Percentiles rank a stretch among this genome's conserved stretches.
Conservation (phyloP, 2,888 invertebrate species). For the Asteroscopus sphinx region DNA sequence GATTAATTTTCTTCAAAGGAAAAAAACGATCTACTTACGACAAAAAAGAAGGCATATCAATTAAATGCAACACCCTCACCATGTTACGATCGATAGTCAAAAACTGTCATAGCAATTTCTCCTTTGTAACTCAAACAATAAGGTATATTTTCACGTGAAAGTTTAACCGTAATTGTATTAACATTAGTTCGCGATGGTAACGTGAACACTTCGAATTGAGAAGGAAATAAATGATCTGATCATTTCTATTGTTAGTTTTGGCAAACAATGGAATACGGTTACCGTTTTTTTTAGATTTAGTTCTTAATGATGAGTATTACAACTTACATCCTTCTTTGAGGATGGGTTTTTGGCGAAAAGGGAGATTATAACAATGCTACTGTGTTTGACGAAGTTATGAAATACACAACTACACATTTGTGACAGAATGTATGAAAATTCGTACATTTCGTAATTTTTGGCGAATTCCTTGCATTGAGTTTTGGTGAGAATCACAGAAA, state of each 20-base stretch:
- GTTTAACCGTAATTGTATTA: slow-evolving; percentile 39
- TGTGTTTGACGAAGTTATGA: slow-evolving; percentile 7
- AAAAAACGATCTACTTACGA: slow-evolving; percentile 61
- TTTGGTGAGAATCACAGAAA: too few species aligned
- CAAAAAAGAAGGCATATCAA: slow-evolving; percentile 75
- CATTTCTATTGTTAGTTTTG: slow-evolving; percentile 63
- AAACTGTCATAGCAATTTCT: slow-evolving; percentile 12
- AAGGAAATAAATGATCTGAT: slow-evolving; percentile 63
- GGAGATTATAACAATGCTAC: slow-evolving; percentile 8
- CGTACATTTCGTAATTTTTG: too few species aligned
- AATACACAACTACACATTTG: background rate
- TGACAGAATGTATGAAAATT: too few species aligned
- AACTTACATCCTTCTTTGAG: slow-evolving; percentile 44
- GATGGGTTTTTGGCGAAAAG: slow-evolving; percentile 28
- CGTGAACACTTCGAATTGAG: slow-evolving; percentile 53
- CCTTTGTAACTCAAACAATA: background rate
- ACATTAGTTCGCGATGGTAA: slow-evolving; percentile 52
- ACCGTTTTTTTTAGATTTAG: slow-evolving; percentile 52
- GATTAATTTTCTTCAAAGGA: slow-evolving; percentile 70
- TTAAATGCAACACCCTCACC: slow-evolving; percentile 62
- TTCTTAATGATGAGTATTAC: slow-evolving; percentile 53
- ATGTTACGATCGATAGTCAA: slow-evolving; percentile 1
- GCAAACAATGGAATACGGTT: slow-evolving; percentile 57
- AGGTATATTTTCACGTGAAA: slow-evolving; percentile 18
- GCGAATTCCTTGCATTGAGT: too few species aligned